Base-by-base conservation (phyloP, 2,113 vertebrate species). In the Pithys albifrons region DNA sequence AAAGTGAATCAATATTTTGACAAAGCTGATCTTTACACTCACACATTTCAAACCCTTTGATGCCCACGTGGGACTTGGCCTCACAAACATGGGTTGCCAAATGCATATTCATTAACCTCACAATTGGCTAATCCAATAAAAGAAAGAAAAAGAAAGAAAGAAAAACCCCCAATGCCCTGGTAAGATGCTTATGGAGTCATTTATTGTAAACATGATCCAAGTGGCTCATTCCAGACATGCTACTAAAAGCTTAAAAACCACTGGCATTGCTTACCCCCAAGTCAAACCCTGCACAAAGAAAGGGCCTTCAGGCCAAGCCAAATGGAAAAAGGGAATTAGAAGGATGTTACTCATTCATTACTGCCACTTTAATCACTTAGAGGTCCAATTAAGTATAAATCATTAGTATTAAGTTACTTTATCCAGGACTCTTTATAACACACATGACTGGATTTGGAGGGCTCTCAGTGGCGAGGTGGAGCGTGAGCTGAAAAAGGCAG, bases 321-420 rank as follows among this genome's bases (percentile, higher is more conserved):
- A 95, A 97, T 64, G 88, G 94, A 94, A 93, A 90, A 93, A 88
- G 86, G 87, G 95, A 95, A 94, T 93, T 93, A 97, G 96, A 85
- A 96, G 95, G 96, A 97, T 96, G 98, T 96, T 97, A 93, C 96
- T 97, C 97, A 97, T 98, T 98, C 97, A 98, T 98, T 98, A 97
- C 96, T 97, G 97, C 97, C 98, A 98, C 96, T 98, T 98, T 98
- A 97, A 98, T 98, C 98, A 98, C 97, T 98, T 97, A 98, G 96
- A 97, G 89, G 96, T 94, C 96, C 98, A 98, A 98, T 98, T 98
- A 98, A 96, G 97, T 97, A 98, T 98, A 98, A 98, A 98, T 98
- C 98, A 98, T 98, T 98, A 98, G 97, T 97, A 97, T 97, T 97
- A 97, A 97, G 97, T 98, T 97, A 97, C 97, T 98, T 97, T 98